These are phyloP conservation scores for Nanger granti DNA, from an alignment of 2,113 vertebrate species.

Conservation along the genomic window DNA sequence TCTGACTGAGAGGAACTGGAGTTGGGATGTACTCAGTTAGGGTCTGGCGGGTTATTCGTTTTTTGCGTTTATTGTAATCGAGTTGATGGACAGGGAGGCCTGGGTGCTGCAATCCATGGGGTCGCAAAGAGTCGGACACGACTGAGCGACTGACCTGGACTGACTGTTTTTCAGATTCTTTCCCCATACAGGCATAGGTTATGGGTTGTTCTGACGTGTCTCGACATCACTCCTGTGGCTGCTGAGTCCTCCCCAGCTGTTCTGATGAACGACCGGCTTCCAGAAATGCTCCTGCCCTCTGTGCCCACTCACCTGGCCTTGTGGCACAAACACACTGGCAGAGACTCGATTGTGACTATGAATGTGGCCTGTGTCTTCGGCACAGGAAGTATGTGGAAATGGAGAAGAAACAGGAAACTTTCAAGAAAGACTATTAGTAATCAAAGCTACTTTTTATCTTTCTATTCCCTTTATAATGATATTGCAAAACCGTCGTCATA, in stretches of 20 bases:
- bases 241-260: not conserved
- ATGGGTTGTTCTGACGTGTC: not conserved
- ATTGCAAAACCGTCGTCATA: not conserved
- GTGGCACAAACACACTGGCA: not conserved
- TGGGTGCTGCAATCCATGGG: not conserved
- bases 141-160: not conserved
- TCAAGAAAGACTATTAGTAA: not conserved
- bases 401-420: not conserved
- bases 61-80: accelerated
- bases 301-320: not conserved
- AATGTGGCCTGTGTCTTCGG: not conserved
- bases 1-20: not conserved
- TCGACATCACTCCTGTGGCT: not conserved
- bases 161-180: not conserved
- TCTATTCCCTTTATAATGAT: not conserved
- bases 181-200: not conserved
- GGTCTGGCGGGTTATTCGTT: not conserved
- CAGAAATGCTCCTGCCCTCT: not conserved
- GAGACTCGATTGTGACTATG: not conserved
- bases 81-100: not conserved
- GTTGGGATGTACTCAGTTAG: not conserved
- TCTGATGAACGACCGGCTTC: not conserved
- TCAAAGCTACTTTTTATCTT: not conserved
- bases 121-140: accelerated
- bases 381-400: not conserved